phyloP scores from a whole-genome alignment of 2,113 vertebrate genomes.

The Dolichallabes microphthalmus region DNA sequence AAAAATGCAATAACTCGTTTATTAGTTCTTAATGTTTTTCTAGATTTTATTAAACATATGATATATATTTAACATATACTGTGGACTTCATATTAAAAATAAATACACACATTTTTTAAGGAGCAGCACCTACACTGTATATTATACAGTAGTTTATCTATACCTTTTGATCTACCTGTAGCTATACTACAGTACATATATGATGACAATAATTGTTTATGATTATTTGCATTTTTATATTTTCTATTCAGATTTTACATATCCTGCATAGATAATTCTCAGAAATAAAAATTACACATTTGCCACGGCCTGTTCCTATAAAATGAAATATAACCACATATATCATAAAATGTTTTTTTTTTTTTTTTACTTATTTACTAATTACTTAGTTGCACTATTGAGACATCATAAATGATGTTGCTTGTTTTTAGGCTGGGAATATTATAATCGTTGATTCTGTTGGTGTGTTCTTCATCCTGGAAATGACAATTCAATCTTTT shows the following conservation, averaged over 20 bases:
- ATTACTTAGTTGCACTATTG: background rate
- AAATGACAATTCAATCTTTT: constrained; percentile 53
- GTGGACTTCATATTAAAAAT: background rate
- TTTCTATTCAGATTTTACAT: background rate
- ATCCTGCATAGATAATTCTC: background rate
- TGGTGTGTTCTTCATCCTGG: constrained; percentile 48
- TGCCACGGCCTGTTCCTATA: background rate
- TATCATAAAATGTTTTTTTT: too few species aligned
- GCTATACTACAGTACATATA: background rate
- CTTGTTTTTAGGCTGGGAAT: background rate
- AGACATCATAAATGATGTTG: background rate
- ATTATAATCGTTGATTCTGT: constrained; percentile 26
- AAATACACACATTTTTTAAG: background rate
- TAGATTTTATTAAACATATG: background rate
- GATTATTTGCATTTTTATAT: background rate
- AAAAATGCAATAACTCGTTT: background rate
- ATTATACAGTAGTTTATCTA: too few species aligned
- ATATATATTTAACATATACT: background rate
- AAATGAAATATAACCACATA: background rate
- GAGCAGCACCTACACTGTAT: too few species aligned
- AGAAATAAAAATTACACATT: background rate
- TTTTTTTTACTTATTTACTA: background rate
- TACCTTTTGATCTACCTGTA: background rate
- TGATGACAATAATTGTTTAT: background rate
- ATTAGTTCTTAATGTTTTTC: background rate